phyloP scores from a whole-genome alignment of 2,113 vertebrate species.

The Athene noctua region DNA sequence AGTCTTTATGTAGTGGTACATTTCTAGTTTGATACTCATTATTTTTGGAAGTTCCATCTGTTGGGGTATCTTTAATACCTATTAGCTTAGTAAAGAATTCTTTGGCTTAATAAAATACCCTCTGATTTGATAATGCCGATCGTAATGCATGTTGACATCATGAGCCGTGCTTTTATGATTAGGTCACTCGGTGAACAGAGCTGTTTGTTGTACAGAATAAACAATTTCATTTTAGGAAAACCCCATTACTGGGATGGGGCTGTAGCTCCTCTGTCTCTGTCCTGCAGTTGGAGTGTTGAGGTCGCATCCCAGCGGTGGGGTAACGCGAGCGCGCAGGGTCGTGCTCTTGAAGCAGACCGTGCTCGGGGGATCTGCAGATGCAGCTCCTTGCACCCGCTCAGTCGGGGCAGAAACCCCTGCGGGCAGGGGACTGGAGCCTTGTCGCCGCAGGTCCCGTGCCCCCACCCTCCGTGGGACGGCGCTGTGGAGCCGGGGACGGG shows the following conservation, averaged over 20 bases:
- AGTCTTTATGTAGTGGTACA: background rate
- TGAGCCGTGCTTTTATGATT: background rate
- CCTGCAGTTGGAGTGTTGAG: background rate
- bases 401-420: background rate
- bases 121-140: background rate
- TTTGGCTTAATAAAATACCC: background rate
- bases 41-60: background rate
- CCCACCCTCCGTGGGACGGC: background rate
- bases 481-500: no score
- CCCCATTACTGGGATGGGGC: background rate
- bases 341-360: background rate
- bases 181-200: background rate
- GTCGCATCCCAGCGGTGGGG: background rate
- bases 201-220: background rate
- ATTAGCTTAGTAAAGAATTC: background rate
- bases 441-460: background rate
- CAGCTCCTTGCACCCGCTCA: background rate
- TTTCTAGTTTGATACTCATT: background rate
- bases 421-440: background rate
- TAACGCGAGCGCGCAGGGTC: background rate
- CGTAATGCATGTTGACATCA: background rate
- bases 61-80: background rate
- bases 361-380: background rate
- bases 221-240: background rate
- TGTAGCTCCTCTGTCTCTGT: background rate